Conservation (phyloP, 2,797 vertebrate species). For the Tenualosa ilisha region DNA sequence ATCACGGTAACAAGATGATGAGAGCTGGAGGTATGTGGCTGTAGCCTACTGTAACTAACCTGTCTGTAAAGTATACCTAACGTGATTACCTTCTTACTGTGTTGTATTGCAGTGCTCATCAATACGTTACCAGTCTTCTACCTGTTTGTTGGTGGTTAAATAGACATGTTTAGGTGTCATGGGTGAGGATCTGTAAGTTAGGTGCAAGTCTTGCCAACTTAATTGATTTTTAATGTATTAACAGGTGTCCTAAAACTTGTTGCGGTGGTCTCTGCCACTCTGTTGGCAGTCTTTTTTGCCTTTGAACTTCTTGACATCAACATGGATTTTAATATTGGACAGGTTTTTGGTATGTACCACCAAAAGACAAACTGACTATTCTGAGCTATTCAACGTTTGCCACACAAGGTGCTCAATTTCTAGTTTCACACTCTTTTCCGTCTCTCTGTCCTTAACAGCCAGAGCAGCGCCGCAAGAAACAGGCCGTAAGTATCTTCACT, state of each 20-base stretch:
- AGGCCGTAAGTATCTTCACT: constrained; percentile 78
- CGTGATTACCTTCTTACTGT: neutral
- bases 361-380: neutral
- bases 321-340: constrained; percentile 81
- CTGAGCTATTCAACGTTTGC: neutral
- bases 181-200: neutral
- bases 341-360: constrained; percentile 80
- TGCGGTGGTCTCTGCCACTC: constrained; percentile 77
- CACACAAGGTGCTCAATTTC: too few relatives aligned
- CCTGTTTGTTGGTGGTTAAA: neutral
- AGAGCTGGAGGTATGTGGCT: constrained; percentile 6
- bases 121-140: neutral
- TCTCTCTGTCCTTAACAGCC: constrained; percentile 59
- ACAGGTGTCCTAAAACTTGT: constrained; percentile 85
- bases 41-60: neutral
- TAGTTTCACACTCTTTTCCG: neutral
- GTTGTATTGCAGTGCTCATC: neutral
- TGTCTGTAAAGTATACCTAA: neutral
- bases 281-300: constrained; percentile 85
- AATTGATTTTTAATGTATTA: neutral
- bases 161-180: neutral
- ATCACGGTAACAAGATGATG: neutral
- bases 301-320: constrained; percentile 92
- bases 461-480: constrained; percentile 66
- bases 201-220: neutral